Evolutionary conservation across 2,888 invertebrate genomes (phyloP), one percentile per base, ranked within the genome.

Genomic region (Acrocyrtus sp.): DNA sequence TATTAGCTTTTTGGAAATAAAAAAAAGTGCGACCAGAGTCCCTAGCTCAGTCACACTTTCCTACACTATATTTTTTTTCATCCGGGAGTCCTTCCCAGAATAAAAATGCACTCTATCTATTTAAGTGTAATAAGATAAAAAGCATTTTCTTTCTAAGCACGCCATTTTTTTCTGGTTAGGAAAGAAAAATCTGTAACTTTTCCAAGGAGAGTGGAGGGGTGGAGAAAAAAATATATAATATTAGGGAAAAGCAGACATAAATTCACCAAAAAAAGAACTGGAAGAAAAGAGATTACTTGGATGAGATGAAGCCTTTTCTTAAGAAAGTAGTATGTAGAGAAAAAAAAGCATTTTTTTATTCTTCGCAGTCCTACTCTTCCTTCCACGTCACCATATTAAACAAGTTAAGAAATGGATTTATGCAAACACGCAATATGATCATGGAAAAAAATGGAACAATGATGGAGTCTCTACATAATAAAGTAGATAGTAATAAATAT

Each of bases 41-140:
- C n/a, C n/a, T n/a, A n/a, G n/a, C n/a, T n/a, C n/a, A n/a, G n/a
- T n/a, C n/a, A n/a, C n/a, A n/a, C n/a, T n/a, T n/a, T n/a, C n/a
- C n/a, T n/a, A n/a, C n/a, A n/a, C n/a, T n/a, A n/a, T n/a, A n/a
- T n/a, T n/a, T n/a, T n/a, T n/a, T 41, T 63, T 27, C 56, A n/a
- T 6, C 26, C 17, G 10, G 15, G 26, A 50, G 50, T 50, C 54
- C 57, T 43, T 43, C 43, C 57, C 26, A 43, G 45, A 41, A 57
- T 57, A 57, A 57, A 57, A 57, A 57, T 57, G 41, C n/a, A n/a
- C 43, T 45, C 57, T 57, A n/a, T n/a, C n/a, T n/a, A 57, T 57
- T 57, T 57, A 57, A 57, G 45, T 12, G 24, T 57, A 57, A 57
- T 57, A 57, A 57, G 57, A 57, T 57, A 57, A 45, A 57, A 57